phyloP scores from a whole-genome alignment of 2,797 vertebrate genomes.

The Hippopotamyrus pictus region DNA sequence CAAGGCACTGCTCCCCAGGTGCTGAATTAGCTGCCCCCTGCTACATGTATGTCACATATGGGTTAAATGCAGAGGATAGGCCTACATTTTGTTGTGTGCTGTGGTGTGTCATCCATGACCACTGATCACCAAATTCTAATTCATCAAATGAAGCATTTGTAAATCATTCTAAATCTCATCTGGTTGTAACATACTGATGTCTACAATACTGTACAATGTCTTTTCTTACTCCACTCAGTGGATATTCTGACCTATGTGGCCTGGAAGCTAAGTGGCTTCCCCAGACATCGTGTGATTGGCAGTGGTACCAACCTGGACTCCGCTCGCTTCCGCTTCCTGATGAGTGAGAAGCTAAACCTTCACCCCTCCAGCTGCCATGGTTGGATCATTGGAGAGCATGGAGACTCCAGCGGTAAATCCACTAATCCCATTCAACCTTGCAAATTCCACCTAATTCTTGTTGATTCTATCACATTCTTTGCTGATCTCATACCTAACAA shows the following conservation, averaged over 20 bases:
- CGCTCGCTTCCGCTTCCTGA: conserved; percentile 88
- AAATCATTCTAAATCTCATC: background rate
- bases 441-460: background rate
- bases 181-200: background rate
- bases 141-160: background rate
- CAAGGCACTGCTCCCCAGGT: background rate
- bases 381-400: conserved; percentile 91
- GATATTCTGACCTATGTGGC: conserved; percentile 95
- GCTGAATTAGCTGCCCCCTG: too few relatives aligned
- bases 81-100: too few relatives aligned
- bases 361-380: conserved; percentile 88
- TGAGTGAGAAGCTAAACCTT: conserved; percentile 83
- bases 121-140: background rate
- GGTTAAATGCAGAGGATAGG: background rate
- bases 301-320: conserved; percentile 95
- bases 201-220: background rate
- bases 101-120: too few relatives aligned
- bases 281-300: conserved; percentile 86
- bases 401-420: conserved; percentile 91
- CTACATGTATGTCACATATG: background rate
- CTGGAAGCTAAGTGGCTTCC: conserved; percentile 96
- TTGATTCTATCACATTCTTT: background rate
- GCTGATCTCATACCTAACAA: too few relatives aligned
- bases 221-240: conserved; percentile 57
- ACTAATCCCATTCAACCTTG: background rate